Evolutionary conservation across 1,140 invertebrate species (phyloP), one percentile per base, ranked within the genome.

Genomic region (Propsilocerus akamusi): DNA sequence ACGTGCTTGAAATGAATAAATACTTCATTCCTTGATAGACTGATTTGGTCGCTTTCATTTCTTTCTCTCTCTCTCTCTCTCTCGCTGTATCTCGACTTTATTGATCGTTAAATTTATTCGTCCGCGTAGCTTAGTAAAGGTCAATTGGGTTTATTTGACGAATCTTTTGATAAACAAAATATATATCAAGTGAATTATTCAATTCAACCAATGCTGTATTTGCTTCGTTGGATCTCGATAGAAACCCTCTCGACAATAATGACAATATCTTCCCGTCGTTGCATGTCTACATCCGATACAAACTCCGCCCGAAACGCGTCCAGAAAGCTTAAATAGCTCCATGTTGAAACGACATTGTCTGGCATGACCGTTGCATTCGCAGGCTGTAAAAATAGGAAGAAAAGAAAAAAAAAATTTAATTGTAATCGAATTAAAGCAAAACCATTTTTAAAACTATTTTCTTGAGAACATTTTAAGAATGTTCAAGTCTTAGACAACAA

Each of bases 201-300:
- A 17, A 12, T 17, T 34, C 7, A 8, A 30, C 7, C 28, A 30
- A 30, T 94, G 86, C 49, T 82, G 86, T 54, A 94, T 89, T 56
- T 84, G 77, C 68, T 85, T 89, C 49, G 75, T 75, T 47, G 77
- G 74, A 68, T 96, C 90, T 50, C 89, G 72, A 70, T 86, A 94
- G 71, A 80, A 96, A 28, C 91, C 91, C 65, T 93, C 88, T 56
- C 81, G 78, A 72, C 92, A 96, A 68, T 93, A 93, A 69, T 95
- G 83, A 68, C 90, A 95, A 68, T 92, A 85, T 53, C 89, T 72
- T 46, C 89, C 89, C 6, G 84, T 85, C 6, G 92, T 96, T 68
- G 84, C 89, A 67, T 96, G 90, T 49, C 87, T 77, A 70, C 92
- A 96, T 57, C 85, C 84, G 49, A 90, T 71, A 68, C 92, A 96